These are phyloP conservation scores for Heteromurus nitidus DNA, from an alignment of 2,888 invertebrate species.

Conservation along the genomic window DNA sequence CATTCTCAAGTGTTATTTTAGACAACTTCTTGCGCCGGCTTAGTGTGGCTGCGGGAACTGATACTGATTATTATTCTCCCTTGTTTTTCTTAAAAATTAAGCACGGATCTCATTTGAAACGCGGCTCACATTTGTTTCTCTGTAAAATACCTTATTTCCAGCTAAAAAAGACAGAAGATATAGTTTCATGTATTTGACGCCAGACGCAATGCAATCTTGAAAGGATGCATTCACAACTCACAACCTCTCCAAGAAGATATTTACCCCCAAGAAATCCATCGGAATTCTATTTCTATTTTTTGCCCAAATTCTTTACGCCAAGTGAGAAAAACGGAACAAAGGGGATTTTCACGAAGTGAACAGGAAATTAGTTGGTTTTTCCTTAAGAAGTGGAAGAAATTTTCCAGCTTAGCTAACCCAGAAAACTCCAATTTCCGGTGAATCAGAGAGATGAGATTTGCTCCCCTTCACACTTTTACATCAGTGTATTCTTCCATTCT, in stretches of 20 bases:
- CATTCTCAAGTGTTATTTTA: not conserved
- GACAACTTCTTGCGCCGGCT: too few species aligned
- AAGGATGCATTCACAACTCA: too few species aligned
- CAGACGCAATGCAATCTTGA: too few species aligned
- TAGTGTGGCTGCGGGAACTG: too few species aligned
- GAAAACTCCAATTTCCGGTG: constrained; percentile 67
- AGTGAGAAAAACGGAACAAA: constrained; percentile 8
- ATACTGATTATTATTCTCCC: constrained; percentile 2
- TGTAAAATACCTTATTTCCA: too few species aligned
- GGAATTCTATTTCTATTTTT: too few species aligned
- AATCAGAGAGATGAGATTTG: constrained; percentile 47
- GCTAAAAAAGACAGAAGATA: too few species aligned
- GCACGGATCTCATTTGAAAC: not conserved
- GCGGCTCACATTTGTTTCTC: too few species aligned
- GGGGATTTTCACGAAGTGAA: constrained; percentile 19
- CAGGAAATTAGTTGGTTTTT: constrained; percentile 52
- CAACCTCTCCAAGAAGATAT: too few species aligned
- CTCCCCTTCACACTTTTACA: constrained; percentile 10
- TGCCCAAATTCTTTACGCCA: too few species aligned
- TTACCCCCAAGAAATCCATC: too few species aligned
- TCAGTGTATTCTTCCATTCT: constrained; percentile 1
- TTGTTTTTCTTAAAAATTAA: constrained; percentile 16
- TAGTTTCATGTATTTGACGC: too few species aligned
- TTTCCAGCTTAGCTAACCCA: constrained; percentile 39
- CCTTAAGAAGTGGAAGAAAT: constrained; percentile 39